Percentiles rank a stretch among this genome's conserved stretches.
Evolutionary conservation across 2,797 vertebrate genomes (phyloP).

Genomic region (Arremon aurantiirostris): DNA sequence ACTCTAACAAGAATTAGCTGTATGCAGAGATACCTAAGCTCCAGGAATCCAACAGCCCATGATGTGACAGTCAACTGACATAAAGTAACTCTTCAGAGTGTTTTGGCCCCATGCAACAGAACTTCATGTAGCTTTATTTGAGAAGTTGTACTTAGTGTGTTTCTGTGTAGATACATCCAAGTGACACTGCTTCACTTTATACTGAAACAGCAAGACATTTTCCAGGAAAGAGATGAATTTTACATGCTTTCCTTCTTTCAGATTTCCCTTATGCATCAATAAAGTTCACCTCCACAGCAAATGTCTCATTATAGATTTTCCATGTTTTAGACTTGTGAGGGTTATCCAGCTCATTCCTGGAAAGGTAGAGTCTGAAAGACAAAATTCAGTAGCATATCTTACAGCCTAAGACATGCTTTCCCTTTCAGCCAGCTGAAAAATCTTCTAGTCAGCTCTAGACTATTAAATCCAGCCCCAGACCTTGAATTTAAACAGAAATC

Average conservation of each 20-base stretch:
- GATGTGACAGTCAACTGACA: neutral
- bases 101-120: conserved; percentile 54
- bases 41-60: neutral
- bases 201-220: neutral
- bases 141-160: neutral
- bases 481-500: neutral
- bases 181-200: neutral
- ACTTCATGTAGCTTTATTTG: conserved; percentile 34
- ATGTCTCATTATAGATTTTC: conserved; percentile 86
- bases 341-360: conserved; percentile 92
- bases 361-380: conserved; percentile 83
- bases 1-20: neutral
- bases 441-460: neutral
- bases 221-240: neutral
- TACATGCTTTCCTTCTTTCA: neutral
- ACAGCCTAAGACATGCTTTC: neutral
- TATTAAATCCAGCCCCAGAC: neutral
- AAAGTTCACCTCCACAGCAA: conserved; percentile 87
- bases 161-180: neutral
- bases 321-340: conserved; percentile 92
- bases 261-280: conserved; percentile 61
- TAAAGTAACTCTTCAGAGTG: neutral
- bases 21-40: neutral
- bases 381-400: neutral
- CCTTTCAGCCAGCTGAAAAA: neutral